Conservation (phyloP, 64 coral and sea anemone genomes). For the Acropora yongei region DNA sequence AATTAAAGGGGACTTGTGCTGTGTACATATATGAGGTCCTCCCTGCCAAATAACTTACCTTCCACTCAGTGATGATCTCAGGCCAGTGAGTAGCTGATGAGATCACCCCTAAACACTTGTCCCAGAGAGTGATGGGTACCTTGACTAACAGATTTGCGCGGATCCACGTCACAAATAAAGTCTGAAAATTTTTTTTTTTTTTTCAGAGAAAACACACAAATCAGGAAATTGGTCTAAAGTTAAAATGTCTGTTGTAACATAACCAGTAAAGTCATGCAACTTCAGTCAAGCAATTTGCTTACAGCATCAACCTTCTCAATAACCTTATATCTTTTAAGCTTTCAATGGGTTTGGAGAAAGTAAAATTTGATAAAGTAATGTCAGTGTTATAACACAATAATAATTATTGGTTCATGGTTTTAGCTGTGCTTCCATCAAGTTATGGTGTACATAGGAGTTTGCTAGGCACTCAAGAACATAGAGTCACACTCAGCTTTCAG, state of each 20-base stretch:
- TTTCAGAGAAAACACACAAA: neutral
- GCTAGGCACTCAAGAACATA: no score
- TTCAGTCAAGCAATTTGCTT: no score
- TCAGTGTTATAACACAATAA: no score
- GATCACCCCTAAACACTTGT: constrained; percentile 85
- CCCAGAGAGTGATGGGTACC: constrained; percentile 79
- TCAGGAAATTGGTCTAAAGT: neutral
- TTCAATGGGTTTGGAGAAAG: no score
- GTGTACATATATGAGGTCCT: neutral
- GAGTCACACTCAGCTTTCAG: no score
- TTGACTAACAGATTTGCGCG: constrained; percentile 94
- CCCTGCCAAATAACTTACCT: constrained; percentile 52
- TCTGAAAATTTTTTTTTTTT: constrained; percentile 36
- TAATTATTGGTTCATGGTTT: no score
- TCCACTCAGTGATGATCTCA: constrained; percentile 95
- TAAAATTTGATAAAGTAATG: no score
- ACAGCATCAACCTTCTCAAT: no score
- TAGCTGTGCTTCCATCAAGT: no score
- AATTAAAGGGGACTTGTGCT: no score
- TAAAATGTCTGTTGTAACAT: neutral
- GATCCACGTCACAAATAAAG: constrained; percentile 99
- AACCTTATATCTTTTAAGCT: no score
- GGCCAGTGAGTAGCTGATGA: constrained; percentile 89
- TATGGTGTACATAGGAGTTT: no score
- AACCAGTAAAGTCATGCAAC: neutral